phyloP scores from a whole-genome alignment of 2,113 vertebrate species.

The Rhadina sibilatrix region DNA sequence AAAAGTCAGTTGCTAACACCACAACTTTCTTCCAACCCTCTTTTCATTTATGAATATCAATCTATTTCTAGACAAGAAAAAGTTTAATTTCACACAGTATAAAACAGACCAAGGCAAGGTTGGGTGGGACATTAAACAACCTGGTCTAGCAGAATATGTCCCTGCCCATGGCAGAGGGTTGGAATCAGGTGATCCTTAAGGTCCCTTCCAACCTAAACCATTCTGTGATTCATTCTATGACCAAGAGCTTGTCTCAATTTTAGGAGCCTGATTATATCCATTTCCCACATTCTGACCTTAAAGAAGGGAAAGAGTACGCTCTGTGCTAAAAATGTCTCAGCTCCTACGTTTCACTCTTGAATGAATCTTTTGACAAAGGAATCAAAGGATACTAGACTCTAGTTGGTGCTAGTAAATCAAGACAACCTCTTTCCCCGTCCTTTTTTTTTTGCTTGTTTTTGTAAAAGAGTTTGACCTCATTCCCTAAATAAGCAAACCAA shows the following conservation, averaged over 20 bases:
- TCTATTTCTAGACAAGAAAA: not conserved
- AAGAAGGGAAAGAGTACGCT: not conserved
- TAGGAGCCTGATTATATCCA: not conserved
- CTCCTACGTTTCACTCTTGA: not conserved
- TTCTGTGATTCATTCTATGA: not conserved
- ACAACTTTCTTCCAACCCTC: not conserved
- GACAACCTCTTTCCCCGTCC: fast-evolving
- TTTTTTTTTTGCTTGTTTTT: not conserved
- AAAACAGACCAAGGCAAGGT: fast-evolving
- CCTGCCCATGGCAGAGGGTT: not conserved
- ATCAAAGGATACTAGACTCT: not conserved
- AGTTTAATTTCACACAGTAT: not conserved
- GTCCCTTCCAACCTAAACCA: not conserved
- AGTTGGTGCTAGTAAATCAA: not conserved
- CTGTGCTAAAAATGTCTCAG: not conserved
- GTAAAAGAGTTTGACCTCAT: not conserved
- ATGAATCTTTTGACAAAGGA: not conserved
- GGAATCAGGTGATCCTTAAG: not conserved
- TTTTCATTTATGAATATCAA: not conserved
- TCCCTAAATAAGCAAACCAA: not conserved
- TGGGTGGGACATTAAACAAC: not conserved
- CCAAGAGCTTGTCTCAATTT: not conserved
- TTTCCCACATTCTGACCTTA: not conserved
- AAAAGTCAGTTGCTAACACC: not conserved
- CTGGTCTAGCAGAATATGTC: not conserved